Conservation (phyloP, 2,797 vertebrate genomes). For the Salarias fasciatus region DNA sequence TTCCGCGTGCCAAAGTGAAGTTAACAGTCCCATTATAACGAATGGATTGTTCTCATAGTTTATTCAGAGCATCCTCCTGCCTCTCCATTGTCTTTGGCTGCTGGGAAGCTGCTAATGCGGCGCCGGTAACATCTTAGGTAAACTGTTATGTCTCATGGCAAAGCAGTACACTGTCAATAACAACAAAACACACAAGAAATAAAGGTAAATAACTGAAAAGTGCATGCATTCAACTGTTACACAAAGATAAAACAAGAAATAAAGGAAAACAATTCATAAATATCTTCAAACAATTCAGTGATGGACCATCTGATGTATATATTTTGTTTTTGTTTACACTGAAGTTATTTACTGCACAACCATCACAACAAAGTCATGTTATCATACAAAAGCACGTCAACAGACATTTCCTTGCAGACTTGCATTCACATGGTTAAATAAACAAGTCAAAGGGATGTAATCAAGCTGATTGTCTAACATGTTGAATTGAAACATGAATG, state of each 20-base stretch:
- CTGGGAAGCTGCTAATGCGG: constrained; percentile 60
- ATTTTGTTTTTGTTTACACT: neutral
- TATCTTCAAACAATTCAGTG: neutral
- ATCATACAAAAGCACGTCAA: constrained; percentile 2
- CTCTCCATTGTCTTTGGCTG: constrained; percentile 64
- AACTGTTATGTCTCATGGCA: constrained; percentile 63
- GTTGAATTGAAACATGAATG: constrained; percentile 24
- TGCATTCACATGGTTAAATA: constrained; percentile 14
- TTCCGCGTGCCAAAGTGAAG: constrained; percentile 41
- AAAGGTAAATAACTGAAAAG: constrained; percentile 6
- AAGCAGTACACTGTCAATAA: constrained; percentile 24
- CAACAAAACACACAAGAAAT: constrained; percentile 17
- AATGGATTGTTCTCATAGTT: constrained; percentile 70
- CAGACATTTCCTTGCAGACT: constrained; percentile 10
- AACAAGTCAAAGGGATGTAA: constrained; percentile 27
- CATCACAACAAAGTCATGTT: neutral
- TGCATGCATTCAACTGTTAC: neutral
- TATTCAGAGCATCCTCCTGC: constrained; percentile 62
- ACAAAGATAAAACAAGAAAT: too few relatives aligned
- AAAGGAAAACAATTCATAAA: neutral
- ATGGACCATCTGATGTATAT: too few relatives aligned
- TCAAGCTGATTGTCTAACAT: constrained; percentile 21
- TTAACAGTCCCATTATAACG: constrained; percentile 53
- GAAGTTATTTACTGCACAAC: neutral
- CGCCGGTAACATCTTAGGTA: constrained; percentile 49